These are phyloP conservation scores for Neomonachus schauinslandi DNA, from an alignment of 2,113 vertebrate species.

Conservation along the genomic window DNA sequence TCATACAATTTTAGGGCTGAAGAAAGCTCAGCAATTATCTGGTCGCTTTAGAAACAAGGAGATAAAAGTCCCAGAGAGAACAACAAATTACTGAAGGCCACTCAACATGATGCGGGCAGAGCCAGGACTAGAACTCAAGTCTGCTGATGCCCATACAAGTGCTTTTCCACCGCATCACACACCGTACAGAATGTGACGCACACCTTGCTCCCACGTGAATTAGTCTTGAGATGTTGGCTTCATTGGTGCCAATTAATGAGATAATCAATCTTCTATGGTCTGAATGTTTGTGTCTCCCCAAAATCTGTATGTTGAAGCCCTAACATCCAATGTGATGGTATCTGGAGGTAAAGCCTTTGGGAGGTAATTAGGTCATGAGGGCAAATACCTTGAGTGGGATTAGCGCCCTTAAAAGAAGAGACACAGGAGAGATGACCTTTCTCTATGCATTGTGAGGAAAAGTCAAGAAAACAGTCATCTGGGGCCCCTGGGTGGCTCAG, in stretches of 20 bases:
- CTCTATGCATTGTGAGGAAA: not conserved
- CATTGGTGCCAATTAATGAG: not conserved
- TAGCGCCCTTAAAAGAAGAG: not conserved
- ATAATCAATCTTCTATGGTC: not conserved
- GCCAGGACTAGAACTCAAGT: not conserved
- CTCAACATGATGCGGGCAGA: not conserved
- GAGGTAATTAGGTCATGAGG: not conserved
- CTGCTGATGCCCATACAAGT: not conserved
- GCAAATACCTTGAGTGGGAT: not conserved
- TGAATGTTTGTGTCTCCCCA: not conserved
- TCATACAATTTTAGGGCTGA: not conserved
- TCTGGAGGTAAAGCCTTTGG: not conserved
- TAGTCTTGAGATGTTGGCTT: not conserved
- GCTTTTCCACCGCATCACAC: not conserved
- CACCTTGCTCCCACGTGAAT: not conserved
- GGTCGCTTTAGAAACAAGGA: slow-evolving; percentile 25
- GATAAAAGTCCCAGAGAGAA: not conserved
- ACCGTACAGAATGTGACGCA: not conserved
- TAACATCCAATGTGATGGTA: not conserved
- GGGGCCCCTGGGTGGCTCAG: not conserved
- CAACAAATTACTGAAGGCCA: not conserved
- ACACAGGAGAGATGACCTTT: not conserved
- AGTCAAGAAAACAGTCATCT: not conserved
- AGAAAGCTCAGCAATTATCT: not conserved
- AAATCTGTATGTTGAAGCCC: not conserved